phyloP scores from a whole-genome alignment of 2,113 vertebrate species.

The Butorides virescens region DNA sequence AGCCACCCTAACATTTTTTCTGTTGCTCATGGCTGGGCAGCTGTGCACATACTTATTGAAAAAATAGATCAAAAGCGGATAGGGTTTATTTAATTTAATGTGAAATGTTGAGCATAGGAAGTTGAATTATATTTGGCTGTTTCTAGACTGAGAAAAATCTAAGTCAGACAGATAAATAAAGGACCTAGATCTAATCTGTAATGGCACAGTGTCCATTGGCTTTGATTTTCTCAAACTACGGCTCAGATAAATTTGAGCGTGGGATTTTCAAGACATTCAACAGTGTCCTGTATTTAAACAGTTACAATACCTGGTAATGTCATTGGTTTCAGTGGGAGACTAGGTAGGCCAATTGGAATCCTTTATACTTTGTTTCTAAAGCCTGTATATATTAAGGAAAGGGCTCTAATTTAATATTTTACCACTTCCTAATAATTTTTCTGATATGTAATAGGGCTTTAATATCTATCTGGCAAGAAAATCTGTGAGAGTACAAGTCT shows the following conservation, averaged over 20 bases:
- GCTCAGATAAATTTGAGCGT: background rate
- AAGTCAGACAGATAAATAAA: background rate
- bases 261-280: background rate
- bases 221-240: background rate
- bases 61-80: slow-evolving; percentile 43
- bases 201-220: background rate
- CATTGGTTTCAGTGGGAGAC: background rate
- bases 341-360: background rate
- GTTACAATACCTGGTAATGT: background rate
- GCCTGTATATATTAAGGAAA: background rate
- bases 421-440: background rate
- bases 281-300: background rate
- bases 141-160: background rate
- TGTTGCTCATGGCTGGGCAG: background rate
- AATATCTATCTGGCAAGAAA: background rate
- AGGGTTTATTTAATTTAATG: background rate
- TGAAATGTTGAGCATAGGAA: background rate
- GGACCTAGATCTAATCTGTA: background rate
- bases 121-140: background rate
- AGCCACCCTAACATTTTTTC: background rate
- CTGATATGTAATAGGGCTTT: background rate
- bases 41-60: slow-evolving; percentile 11
- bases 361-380: background rate
- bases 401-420: background rate
- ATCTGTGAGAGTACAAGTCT: background rate